Conservation (phyloP, 2,113 vertebrate genomes). For the Bucco capensis region DNA sequence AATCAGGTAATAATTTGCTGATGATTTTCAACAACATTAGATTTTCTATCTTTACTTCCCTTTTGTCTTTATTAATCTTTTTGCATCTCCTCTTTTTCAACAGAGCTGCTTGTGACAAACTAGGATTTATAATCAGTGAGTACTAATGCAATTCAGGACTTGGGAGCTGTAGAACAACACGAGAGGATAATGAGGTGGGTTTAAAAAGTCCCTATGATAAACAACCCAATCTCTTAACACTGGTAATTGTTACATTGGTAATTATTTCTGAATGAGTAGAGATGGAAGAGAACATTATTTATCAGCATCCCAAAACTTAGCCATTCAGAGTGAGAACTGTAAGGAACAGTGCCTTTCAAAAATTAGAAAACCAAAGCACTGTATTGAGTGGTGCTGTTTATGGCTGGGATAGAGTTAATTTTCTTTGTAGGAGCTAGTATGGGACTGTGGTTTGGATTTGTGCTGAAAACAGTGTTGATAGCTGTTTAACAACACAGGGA, state of each 20-base stretch:
- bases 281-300: neutral
- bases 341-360: neutral
- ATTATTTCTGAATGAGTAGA: neutral
- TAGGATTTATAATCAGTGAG: neutral
- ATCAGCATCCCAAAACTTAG: neutral
- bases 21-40: neutral
- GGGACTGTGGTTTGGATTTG: neutral
- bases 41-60: neutral
- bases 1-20: neutral
- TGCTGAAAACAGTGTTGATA: neutral
- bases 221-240: neutral
- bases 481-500: too few relatives aligned
- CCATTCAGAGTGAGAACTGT: neutral
- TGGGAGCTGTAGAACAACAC: neutral
- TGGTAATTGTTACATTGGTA: neutral
- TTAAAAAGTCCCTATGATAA: slow-evolving; percentile 7
- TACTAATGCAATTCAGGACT: neutral
- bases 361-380: neutral
- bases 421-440: neutral
- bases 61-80: neutral
- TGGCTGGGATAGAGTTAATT: neutral
- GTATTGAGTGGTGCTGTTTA: neutral
- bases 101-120: neutral
- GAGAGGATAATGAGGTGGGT: neutral
- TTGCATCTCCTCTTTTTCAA: neutral